Evolutionary conservation across 2,113 vertebrate genomes (phyloP).

Genomic region (Epinephelus lanceolatus): DNA sequence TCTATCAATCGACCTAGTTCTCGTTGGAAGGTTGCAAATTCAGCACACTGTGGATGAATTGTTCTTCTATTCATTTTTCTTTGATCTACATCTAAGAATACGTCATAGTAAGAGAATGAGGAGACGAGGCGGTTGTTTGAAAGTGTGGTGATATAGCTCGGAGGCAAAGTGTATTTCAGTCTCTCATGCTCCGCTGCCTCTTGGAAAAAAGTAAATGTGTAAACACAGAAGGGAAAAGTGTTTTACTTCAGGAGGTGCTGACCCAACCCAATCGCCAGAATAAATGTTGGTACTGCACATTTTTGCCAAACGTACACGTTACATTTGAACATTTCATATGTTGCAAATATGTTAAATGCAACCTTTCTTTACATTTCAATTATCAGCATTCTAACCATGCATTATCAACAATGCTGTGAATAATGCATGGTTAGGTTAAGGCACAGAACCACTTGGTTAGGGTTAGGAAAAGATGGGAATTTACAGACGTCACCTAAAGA

Average conservation of each 20-base stretch:
- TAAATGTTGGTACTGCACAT: too few relatives aligned
- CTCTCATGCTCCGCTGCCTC: slow-evolving; percentile 38
- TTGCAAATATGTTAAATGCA: too few relatives aligned
- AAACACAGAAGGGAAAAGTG: slow-evolving; percentile 15
- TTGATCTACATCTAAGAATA: slow-evolving; percentile 38
- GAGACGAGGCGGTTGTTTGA: slow-evolving; percentile 6
- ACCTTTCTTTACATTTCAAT: too few relatives aligned
- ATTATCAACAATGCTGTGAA: too few relatives aligned
- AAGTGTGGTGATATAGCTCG: slow-evolving; percentile 32
- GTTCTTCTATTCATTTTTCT: slow-evolving; percentile 35
- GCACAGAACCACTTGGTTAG: too few relatives aligned
- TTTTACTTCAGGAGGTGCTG: not conserved
- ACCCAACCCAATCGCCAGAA: not conserved
- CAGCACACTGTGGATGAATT: slow-evolving; percentile 13
- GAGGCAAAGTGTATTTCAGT: slow-evolving; percentile 51
- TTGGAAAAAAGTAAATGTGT: slow-evolving; percentile 15
- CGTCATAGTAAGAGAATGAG: slow-evolving; percentile 9
- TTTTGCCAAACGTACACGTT: too few relatives aligned
- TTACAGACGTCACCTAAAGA: too few relatives aligned
- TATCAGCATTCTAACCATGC: too few relatives aligned
- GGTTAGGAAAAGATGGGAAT: too few relatives aligned
- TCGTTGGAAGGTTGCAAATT: not conserved
- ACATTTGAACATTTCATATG: too few relatives aligned
- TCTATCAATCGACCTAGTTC: not conserved
- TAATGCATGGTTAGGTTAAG: too few relatives aligned